Base-by-base conservation (phyloP, 2,888 invertebrate species). In the Diplolepis rosae region DNA sequence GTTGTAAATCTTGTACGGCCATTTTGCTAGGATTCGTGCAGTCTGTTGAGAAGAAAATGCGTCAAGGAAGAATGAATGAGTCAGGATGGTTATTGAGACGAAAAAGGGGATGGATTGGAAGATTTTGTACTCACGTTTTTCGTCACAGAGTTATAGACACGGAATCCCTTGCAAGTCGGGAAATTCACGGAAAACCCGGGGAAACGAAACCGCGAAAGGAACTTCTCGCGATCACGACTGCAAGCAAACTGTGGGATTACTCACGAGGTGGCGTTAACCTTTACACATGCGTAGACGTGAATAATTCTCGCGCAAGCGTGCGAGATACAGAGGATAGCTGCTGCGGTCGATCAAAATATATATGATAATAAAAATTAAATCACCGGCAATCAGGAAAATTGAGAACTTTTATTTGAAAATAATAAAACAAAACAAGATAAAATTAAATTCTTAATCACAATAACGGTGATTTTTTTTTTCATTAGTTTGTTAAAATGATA, bases 151-250 rank as follows among this genome's bases (percentile, higher is more conserved):
- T 11, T 56, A 48, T 35, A 50, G 30, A 39, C 30, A 48, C 67
- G 42, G 27, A n/a, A 48, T 65, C 54, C 51, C 22, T 15, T 68
- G 9, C 35, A 65, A 48, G 30, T 54, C 54, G 72, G 35, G 54
- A 54, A 68, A 52, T 65, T 68, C 18, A 66, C 52, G 22, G 32
- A 65, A 66, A 69, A 72, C 69, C 72, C 72, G 69, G 72, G 67
- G 65, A 72, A 70, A 65, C 52, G 32, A 32, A 35, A 50, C 56
- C 61, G 68, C 50, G 45, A 61, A 35, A 27, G 28, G 35, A 50
- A 48, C 61, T 61, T 61, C 61, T 68, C 42, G 61, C 24, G 61
- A 32, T 61, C 48, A 68, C 61, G 48, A 54, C 68, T 56, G 45
- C 30, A 42, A 56, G 1, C 15, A 30, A 18, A 68, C 68, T 68